Base-by-base conservation (phyloP, 1,140 invertebrate genomes). In the Agraylea sexmaculata region DNA sequence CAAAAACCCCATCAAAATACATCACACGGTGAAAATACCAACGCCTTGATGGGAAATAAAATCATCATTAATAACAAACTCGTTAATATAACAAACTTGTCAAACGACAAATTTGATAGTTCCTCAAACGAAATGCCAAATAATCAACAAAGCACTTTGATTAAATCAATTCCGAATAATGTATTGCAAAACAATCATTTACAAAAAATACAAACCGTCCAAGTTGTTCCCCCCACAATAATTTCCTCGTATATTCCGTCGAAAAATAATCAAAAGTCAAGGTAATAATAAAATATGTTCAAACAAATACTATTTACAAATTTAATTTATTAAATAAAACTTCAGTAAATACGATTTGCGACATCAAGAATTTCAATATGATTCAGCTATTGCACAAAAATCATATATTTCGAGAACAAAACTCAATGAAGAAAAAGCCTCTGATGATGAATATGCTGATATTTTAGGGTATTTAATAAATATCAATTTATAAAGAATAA, bases 11-110 rank as follows among this genome's bases (percentile, higher is more conserved):
- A n/a, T 43, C 47, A 6, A 22, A 36, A n/a, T 32, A 45, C 17
- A 39, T 34, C 32, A 46, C 39, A 37, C 19, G 47, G 46, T 17
- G 46, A 43, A 11, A 40, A 41, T 3, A 49, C 33, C 25, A 45
- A 45, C 35, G 32, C 43, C 6, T 23, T 49, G 3, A 40, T 48
- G 18, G 42, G 40, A 11, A 49, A 43, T 17, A 49, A 49, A 36
- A 49, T 49, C 4, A 46, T 49, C 12, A 49, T 49, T 7, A 49
- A 42, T 25, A 49, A 49, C 34, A 49, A 49, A 36, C 37, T 49
- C 4, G 47, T 49, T 3, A 49, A 49, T 12, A 49, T 49, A 17
- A 49, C 47, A 17, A 49, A 45, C 15, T 21, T 45, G 18, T 28
- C 43, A 1, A 45, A 22, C 8, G 47, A 37, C 6, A 40, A 46